A percentile compares a stretch with the other conserved stretches of the same genome.
Conservation (phyloP, 2,113 vertebrate genomes). For the Zosterops borbonicus region DNA sequence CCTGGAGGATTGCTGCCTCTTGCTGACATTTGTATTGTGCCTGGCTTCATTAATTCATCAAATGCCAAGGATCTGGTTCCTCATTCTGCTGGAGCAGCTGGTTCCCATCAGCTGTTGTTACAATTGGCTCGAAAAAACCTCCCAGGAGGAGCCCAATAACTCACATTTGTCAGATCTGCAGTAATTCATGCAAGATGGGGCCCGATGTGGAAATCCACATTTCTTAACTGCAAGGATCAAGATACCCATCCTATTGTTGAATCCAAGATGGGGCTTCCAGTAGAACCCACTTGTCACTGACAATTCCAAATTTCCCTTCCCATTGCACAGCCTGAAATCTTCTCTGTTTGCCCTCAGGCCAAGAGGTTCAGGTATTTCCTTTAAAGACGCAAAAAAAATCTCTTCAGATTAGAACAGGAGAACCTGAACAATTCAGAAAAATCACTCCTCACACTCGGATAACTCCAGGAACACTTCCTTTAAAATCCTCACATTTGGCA, state of each 20-base stretch:
- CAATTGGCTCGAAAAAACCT: constrained; percentile 53
- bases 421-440: neutral
- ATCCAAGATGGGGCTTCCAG: neutral
- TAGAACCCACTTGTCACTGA: neutral
- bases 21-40: constrained; percentile 63
- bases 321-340: neutral
- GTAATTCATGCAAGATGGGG: constrained; percentile 45
- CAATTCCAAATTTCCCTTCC: neutral
- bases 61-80: constrained; percentile 53
- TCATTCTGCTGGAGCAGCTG: constrained; percentile 68
- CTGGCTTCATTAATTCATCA: constrained; percentile 62
- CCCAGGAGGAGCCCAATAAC: constrained; percentile 41
- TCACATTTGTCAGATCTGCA: constrained; percentile 39
- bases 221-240: constrained; percentile 12
- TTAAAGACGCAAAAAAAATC: neutral
- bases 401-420: neutral
- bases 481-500: constrained; percentile 14
- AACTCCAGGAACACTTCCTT: neutral
- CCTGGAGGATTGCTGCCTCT: constrained; percentile 9
- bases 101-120: constrained; percentile 62
- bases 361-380: neutral
- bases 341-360: neutral
- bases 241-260: constrained; percentile 21
- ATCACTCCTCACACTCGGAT: neutral
- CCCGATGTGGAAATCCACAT: constrained; percentile 46